Evolutionary conservation across 1,140 invertebrate genomes (phyloP).

Genomic region (Chironomus striatipennis): DNA sequence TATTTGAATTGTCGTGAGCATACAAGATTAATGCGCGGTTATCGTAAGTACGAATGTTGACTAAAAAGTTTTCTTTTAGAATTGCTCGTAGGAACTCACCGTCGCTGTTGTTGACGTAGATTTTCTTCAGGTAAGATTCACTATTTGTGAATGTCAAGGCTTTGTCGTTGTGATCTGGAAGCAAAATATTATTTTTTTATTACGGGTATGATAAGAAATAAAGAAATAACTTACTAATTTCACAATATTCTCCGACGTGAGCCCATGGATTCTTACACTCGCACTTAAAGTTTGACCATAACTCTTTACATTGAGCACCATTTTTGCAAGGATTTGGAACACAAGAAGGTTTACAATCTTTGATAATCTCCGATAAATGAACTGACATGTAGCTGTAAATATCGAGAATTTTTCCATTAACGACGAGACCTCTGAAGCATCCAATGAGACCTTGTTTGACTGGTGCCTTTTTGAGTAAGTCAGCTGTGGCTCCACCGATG

Average conservation of each 20-base stretch:
- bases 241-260: conserved; percentile 78
- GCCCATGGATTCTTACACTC: conserved; percentile 85
- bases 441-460: conserved; percentile 83
- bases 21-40: conserved; percentile 74
- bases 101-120: conserved; percentile 57
- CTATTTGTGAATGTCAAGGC: conserved; percentile 78
- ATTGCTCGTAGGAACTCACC: conserved; percentile 53
- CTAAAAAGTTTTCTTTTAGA: conserved; percentile 65
- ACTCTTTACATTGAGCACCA: conserved; percentile 78
- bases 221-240: conserved; percentile 62
- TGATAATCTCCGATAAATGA: conserved; percentile 79
- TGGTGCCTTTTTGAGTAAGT: conserved; percentile 67
- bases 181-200: conserved; percentile 26
- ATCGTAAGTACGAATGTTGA: conserved; percentile 83
- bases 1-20: conserved; percentile 87
- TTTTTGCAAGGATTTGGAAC: conserved; percentile 90
- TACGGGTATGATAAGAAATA: not conserved
- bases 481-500: conserved; percentile 79
- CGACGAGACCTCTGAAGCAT: conserved; percentile 83
- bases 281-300: conserved; percentile 87
- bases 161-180: conserved; percentile 81
- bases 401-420: conserved; percentile 82
- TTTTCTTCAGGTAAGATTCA: conserved; percentile 68
- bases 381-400: conserved; percentile 92
- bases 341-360: conserved; percentile 87